Evolutionary conservation across 2,113 vertebrate species (phyloP).

Genomic region (Pachyramphus minor): DNA sequence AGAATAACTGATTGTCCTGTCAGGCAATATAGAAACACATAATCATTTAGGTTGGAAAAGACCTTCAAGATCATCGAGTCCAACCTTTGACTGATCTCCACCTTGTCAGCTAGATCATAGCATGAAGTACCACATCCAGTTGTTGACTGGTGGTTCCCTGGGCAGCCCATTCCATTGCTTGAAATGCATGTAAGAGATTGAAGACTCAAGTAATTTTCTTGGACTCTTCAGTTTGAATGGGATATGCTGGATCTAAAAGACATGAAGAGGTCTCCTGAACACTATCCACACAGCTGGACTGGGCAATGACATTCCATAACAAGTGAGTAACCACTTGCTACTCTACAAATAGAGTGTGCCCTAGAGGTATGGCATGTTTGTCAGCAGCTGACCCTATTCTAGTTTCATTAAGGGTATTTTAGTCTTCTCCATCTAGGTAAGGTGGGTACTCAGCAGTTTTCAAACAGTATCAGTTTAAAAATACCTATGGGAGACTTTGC

Average conservation of each 20-base stretch:
- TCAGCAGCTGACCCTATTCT: background rate
- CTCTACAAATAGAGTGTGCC: accelerated
- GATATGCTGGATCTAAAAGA: background rate
- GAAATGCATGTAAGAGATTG: background rate
- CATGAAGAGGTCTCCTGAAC: background rate
- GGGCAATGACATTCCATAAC: background rate
- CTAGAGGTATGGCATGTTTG: background rate
- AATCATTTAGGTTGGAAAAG: background rate
- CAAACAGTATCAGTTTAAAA: background rate
- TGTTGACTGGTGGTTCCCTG: background rate
- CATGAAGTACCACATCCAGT: accelerated
- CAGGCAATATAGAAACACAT: background rate
- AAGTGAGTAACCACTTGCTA: background rate
- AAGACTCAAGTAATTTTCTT: background rate
- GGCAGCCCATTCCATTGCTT: background rate
- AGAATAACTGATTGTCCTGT: background rate
- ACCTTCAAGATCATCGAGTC: background rate
- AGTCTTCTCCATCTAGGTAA: background rate
- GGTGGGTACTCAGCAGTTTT: background rate
- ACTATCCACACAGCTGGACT: background rate
- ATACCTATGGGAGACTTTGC: background rate
- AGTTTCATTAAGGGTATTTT: background rate
- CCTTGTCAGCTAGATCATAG: background rate
- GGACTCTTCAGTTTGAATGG: background rate
- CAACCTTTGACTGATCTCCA: background rate